phyloP scores from a whole-genome alignment of 2,113 vertebrate species.

The Varanus komodoensis region DNA sequence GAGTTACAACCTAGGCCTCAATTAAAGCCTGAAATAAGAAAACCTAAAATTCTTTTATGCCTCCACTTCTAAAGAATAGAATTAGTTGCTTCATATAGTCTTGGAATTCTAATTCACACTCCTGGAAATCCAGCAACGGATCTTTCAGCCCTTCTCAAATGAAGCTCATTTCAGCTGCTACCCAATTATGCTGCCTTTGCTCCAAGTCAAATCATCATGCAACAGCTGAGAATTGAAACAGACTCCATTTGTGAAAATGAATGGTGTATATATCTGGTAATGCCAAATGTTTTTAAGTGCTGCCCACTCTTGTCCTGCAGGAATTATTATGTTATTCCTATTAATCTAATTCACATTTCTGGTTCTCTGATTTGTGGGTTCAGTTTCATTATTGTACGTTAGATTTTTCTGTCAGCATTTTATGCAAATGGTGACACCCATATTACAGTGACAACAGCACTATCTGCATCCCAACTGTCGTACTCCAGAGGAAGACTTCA shows the following conservation, averaged over 20 bases:
- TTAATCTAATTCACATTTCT: conserved; percentile 78
- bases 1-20: conserved; percentile 84
- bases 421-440: conserved; percentile 20
- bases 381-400: conserved; percentile 45
- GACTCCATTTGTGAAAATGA: conserved; percentile 84
- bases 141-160: conserved; percentile 84
- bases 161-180: conserved; percentile 81
- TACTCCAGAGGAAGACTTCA: conserved; percentile 47
- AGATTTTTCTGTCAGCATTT: conserved; percentile 25
- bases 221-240: conserved; percentile 86
- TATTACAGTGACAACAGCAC: conserved; percentile 3
- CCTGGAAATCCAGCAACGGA: conserved; percentile 80
- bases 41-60: conserved; percentile 85
- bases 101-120: conserved; percentile 90
- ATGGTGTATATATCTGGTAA: conserved; percentile 75
- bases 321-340: conserved; percentile 72
- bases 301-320: conserved; percentile 70
- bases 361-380: conserved; percentile 54
- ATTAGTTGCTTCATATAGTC: conserved; percentile 92
- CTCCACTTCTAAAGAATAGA: conserved; percentile 84
- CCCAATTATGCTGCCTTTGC: conserved; percentile 86
- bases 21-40: conserved; percentile 84
- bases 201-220: conserved; percentile 84
- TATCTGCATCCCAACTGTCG: conserved; percentile 29
- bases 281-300: conserved; percentile 77